These are phyloP conservation scores for Temnothorax rugatulus DNA, from an alignment of 2,888 invertebrate genomes.

Conservation along the genomic window DNA sequence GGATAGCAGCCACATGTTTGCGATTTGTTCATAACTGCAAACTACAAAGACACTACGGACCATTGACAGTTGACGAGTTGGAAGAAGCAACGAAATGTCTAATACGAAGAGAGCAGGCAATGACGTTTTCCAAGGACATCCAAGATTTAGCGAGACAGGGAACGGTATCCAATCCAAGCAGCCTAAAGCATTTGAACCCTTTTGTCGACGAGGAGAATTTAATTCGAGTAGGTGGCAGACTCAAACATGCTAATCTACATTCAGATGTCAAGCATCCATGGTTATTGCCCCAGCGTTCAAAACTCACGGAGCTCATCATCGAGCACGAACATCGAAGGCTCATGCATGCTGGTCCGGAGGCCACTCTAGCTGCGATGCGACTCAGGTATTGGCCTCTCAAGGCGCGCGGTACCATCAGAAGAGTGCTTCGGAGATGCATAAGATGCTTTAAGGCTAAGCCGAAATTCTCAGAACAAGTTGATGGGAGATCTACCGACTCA, in stretches of 20 bases:
- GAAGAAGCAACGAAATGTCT: neutral
- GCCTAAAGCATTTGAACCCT: neutral
- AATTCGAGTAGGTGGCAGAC: neutral
- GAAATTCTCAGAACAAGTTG: neutral
- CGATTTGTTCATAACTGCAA: neutral
- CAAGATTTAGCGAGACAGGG: neutral
- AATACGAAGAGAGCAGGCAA: no score
- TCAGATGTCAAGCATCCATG: neutral
- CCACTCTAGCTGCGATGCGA: no score
- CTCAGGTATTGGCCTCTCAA: no score
- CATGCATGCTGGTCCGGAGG: neutral
- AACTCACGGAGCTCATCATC: neutral
- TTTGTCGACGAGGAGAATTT: neutral
- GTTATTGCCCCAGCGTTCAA: neutral
- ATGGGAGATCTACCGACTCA: neutral
- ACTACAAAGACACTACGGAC: neutral
- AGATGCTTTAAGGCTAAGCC: neutral
- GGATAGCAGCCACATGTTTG: neutral
- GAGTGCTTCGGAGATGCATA: neutral
- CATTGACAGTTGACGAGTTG: neutral
- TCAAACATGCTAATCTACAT: neutral
- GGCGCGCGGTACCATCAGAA: neutral
- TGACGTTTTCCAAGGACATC: neutral
- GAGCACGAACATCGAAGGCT: neutral
- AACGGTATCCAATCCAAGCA: neutral